Evolutionary conservation across 2,113 vertebrate species (phyloP).

Genomic region (Varanus komodoensis): DNA sequence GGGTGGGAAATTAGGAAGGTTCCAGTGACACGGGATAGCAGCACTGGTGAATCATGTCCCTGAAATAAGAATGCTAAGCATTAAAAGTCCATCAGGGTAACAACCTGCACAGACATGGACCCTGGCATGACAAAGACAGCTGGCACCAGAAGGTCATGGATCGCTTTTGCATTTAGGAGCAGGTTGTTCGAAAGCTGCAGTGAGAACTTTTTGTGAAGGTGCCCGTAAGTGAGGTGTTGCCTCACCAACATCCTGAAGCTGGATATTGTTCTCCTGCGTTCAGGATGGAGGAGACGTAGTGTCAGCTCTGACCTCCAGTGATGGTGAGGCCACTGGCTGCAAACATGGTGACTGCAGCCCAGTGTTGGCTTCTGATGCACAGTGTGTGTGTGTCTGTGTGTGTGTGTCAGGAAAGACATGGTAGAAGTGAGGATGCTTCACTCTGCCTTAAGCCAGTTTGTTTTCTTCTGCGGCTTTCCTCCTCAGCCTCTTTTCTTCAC

Average conservation of each 20-base stretch:
- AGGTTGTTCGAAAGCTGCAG: slow-evolving; percentile 44
- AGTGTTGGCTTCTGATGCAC: neutral
- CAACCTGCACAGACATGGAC: neutral
- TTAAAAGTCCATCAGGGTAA: slow-evolving; percentile 46
- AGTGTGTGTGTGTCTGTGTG: neutral
- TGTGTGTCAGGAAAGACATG: neutral
- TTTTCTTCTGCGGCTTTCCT: neutral
- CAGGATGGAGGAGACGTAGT: neutral
- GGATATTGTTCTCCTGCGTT: slow-evolving; percentile 1
- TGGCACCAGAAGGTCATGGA: neutral
- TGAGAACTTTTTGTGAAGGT: slow-evolving; percentile 48
- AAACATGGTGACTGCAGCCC: neutral
- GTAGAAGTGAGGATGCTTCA: neutral
- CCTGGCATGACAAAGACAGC: slow-evolving; percentile 19
- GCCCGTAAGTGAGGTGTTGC: slow-evolving; percentile 46
- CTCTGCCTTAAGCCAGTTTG: neutral
- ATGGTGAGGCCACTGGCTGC: too few species aligned
- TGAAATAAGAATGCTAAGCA: neutral
- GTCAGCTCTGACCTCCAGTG: neutral
- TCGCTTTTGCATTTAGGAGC: slow-evolving; percentile 53
- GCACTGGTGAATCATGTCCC: neutral
- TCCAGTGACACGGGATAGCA: slow-evolving; percentile 1
- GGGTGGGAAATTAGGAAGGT: neutral
- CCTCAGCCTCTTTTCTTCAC: neutral
- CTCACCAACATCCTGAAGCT: neutral